Base-by-base conservation (phyloP, 1,140 invertebrate species). In the Panagrolaimus sp. region DNA sequence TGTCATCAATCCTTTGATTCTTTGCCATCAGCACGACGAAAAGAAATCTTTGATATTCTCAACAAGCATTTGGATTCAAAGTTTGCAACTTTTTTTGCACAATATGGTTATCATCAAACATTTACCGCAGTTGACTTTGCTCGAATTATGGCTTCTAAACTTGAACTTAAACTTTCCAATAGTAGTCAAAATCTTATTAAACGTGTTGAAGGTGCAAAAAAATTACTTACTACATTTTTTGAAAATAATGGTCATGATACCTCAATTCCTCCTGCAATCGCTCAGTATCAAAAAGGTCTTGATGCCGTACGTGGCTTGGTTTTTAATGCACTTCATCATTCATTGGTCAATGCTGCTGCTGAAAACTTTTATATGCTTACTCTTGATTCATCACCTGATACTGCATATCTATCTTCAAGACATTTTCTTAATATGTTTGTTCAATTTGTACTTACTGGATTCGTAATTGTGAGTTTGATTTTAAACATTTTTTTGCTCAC, bases 101-200 rank as follows among this genome's bases (percentile, higher is more conserved):
- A 72, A 31, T 51, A 73, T 51, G 71, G 68, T 25, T 72, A 74
- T 53, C 23, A 20, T 47, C 20, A 48, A 1, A 31, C 14, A 16
- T 67, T 63, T 62, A 72, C 48, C 57, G 63, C 71, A 9, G 51
- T 46, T 38, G 71, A 72, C 46, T 72, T 72, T 62, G 71, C 71
- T 5, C 23, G 71, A 16, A 69, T 69, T 27, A 20, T 72, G 11
- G 62, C 31, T 42, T 27, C 65, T 42, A 38, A 61, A 38, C 46
- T 72, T 20, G 71, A 72, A 16, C n/a, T 57, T 11, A 11, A 20
- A 4, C 51, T 25, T 25, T 1, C 13, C 1, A 1, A 57, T 2
- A 27, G 11, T 11, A 23, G 14, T 27, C 31, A 38, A 4, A 7
- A 38, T 38, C 51, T 57, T 16, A 8, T 5, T 27, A 27, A 57